phyloP scores from a whole-genome alignment of 2,888 invertebrate species.

The Hydrotaea cyrtoneurina region DNA sequence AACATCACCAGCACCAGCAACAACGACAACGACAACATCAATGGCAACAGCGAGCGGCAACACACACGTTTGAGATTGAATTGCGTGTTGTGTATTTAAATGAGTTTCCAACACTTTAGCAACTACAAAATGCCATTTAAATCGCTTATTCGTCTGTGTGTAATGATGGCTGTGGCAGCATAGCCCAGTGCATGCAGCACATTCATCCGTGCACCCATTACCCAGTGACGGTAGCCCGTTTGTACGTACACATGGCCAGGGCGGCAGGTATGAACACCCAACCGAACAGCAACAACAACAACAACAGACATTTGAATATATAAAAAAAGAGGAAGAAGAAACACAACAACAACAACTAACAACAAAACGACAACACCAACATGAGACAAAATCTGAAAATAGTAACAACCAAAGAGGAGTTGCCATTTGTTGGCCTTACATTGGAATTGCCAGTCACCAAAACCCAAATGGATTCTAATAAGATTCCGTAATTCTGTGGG shows the following conservation, averaged over 20 bases:
- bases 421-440: background rate
- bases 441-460: too few relatives aligned
- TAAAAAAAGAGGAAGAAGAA: too few relatives aligned
- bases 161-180: background rate
- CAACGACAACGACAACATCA: background rate
- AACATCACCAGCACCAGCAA: background rate
- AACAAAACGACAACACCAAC: conserved; percentile 18
- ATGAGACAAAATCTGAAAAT: background rate
- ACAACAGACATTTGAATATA: too few relatives aligned
- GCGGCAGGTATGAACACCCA: conserved; percentile 21
- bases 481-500: too few relatives aligned
- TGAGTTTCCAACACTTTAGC: conserved; percentile 68
- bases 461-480: too few relatives aligned
- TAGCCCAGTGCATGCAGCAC: background rate
- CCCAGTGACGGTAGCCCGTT: background rate
- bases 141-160: conserved; percentile 47
- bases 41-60: background rate
- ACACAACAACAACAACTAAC: background rate
- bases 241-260: background rate
- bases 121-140: conserved; percentile 67
- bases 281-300: background rate
- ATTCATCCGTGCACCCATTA: background rate
- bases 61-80: conserved; percentile 66
- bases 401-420: background rate
- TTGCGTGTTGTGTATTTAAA: conserved; percentile 68